Conservation (phyloP, 2,888 invertebrate genomes). For the Sphaerolaimus hirsutus region DNA sequence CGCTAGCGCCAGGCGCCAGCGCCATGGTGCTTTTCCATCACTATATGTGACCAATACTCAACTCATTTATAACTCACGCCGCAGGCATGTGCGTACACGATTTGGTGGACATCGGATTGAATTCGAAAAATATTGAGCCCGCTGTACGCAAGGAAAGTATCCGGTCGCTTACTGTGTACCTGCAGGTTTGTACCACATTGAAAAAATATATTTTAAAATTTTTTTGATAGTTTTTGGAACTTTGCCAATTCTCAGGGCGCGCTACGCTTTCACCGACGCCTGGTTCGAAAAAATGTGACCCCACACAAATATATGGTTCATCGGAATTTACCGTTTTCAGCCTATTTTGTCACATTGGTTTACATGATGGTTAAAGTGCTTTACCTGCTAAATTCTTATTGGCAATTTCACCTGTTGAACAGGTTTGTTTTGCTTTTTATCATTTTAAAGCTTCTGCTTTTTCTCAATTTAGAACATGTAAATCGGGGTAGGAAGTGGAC, state of each 20-base stretch:
- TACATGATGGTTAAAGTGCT: slow-evolving; percentile 5
- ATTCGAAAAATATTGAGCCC: slow-evolving; percentile 5
- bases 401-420: slow-evolving; percentile 5
- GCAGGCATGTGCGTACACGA: slow-evolving; percentile 7
- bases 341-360: slow-evolving; percentile 3
- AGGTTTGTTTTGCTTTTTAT: too few relatives aligned
- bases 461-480: too few relatives aligned
- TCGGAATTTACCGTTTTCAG: slow-evolving; percentile 3
- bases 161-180: slow-evolving; percentile 4
- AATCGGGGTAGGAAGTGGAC: too few relatives aligned
- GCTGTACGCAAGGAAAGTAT: slow-evolving; percentile 1
- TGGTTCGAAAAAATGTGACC: slow-evolving; percentile 1
- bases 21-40: too few relatives aligned
- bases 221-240: too few relatives aligned
- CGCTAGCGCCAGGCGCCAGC: too few relatives aligned
- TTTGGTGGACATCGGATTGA: slow-evolving; percentile 4
- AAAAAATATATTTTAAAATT: too few relatives aligned
- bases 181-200: too few relatives aligned
- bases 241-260: too few relatives aligned
- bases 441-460: too few relatives aligned
- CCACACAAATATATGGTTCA: slow-evolving; percentile 1
- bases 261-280: slow-evolving; percentile 4
- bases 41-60: too few relatives aligned
- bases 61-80: too few relatives aligned
- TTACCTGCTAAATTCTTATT: slow-evolving; percentile 3